Base-by-base conservation (phyloP, 2,113 vertebrate species). In the Oreochromis aureus region DNA sequence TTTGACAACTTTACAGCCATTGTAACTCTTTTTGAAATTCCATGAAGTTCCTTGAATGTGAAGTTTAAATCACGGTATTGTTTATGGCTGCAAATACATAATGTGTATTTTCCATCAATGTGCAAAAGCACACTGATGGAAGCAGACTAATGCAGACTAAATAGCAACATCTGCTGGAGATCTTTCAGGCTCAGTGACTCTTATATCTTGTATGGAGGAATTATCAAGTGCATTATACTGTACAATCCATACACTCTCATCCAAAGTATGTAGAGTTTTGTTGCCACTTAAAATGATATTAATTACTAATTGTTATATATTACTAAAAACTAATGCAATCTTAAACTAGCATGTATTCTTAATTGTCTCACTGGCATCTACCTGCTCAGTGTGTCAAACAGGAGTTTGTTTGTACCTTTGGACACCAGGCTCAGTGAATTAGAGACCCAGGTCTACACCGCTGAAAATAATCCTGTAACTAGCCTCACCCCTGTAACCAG, bases 301-400 rank as follows among this genome's bases (percentile, higher is more conserved):
- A 39, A 39, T 41, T 69, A 69, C 41, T 69, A 8, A 69, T 41
- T 41, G 10, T 39, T 69, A 22, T 13, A 66, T 0, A n/a, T 63
- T 39, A 66, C 32, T 16, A 16, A 59, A 59, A 59, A 30, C 3
- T 0, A 2, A 59, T 4, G 4, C 55, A 1, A 27, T 58, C 55
- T 27, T 58, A 58, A 58, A 58, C 24, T 58, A 58, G 55, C 12
- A 16, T 58, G 56, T 58, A 58, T 58, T 58, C 24, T 58, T 16
- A 58, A 3, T 0, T 58, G 56, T 58, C 56, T 30, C 56, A 5
- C 56, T 59, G 13, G 2, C 0, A 59, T 59, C 56, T 59, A 30
- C 56, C 24, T 59, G 27, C 56, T 59, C 13, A 9, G 56, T 58
- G 24, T 58, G 24, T 58, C 56, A 59, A 3, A 59, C 7, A 1